Conservation (phyloP, 2,113 vertebrate genomes). For the Limanda limanda region DNA sequence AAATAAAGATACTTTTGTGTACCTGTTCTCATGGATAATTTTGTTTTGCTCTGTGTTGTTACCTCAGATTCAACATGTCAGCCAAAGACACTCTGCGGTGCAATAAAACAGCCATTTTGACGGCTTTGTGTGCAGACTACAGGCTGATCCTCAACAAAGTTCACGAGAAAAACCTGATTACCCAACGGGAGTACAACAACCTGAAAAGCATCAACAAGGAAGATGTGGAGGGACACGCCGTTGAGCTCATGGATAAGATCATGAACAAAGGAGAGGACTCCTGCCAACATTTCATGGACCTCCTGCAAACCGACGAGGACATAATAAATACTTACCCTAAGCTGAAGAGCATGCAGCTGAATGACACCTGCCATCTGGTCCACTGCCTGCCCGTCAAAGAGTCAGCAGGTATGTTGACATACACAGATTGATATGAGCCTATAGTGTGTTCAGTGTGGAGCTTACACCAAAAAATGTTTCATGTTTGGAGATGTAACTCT, state of each 20-base stretch:
- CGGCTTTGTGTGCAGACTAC: conserved; percentile 40
- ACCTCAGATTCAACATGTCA: conserved; percentile 52
- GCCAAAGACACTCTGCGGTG: conserved; percentile 23
- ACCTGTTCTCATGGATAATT: background rate
- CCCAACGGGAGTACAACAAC: conserved; percentile 56
- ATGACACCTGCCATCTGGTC: fast-evolving
- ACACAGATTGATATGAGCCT: background rate
- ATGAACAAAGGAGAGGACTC: conserved; percentile 62
- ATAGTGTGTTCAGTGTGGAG: background rate
- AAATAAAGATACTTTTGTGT: background rate
- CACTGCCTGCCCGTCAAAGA: background rate
- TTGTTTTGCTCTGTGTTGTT: background rate
- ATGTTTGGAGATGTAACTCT: background rate
- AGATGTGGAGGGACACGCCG: conserved; percentile 12
- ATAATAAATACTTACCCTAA: conserved; percentile 29
- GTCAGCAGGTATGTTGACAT: conserved; percentile 29
- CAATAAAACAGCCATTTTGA: conserved; percentile 51
- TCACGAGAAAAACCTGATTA: conserved; percentile 39
- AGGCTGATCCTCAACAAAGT: conserved; percentile 58
- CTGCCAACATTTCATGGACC: conserved; percentile 59
- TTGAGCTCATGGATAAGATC: conserved; percentile 71
- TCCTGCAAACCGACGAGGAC: conserved; percentile 54
- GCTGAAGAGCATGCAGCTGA: conserved; percentile 20
- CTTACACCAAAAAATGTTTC: background rate
- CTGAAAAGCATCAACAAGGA: conserved; percentile 47